phyloP scores from a whole-genome alignment of 2,113 vertebrate genomes.

The Myocastor coypus region DNA sequence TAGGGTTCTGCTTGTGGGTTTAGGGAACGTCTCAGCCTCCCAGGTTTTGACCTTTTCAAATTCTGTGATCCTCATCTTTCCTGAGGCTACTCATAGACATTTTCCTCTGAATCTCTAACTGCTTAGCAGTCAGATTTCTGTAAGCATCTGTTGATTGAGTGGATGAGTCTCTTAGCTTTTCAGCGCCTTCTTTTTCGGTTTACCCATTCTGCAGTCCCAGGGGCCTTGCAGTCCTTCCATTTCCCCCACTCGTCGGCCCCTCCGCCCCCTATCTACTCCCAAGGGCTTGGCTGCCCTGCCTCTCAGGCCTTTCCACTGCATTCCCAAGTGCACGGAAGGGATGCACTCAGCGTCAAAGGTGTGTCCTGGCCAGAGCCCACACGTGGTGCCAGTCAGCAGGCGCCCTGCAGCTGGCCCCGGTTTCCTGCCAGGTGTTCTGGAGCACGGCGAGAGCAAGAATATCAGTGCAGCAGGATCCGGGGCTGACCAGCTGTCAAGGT shows the following conservation, averaged over 20 bases:
- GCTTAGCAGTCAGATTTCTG: background rate
- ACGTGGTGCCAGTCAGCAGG: background rate
- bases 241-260: background rate
- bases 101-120: slow-evolving; percentile 23
- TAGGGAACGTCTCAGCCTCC: background rate
- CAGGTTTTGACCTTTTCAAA: background rate
- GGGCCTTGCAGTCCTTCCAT: background rate
- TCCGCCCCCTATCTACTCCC: background rate
- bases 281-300: background rate
- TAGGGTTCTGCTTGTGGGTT: background rate
- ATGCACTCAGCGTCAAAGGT: background rate
- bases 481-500: background rate
- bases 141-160: background rate
- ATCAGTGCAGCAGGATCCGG: background rate
- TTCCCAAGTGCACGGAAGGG: background rate
- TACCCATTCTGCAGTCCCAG: background rate
- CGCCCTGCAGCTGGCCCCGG: background rate
- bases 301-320: background rate
- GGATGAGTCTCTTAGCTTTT: slow-evolving; percentile 11
- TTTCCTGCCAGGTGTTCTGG: background rate
- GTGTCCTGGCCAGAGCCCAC: too few species aligned
- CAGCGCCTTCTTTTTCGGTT: background rate
- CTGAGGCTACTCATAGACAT: background rate
- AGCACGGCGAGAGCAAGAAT: background rate
- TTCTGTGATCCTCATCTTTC: background rate